Evolutionary conservation across 1,140 invertebrate genomes (phyloP), one percentile per base, ranked within the genome.

Genomic region (Riptortus pedestris): DNA sequence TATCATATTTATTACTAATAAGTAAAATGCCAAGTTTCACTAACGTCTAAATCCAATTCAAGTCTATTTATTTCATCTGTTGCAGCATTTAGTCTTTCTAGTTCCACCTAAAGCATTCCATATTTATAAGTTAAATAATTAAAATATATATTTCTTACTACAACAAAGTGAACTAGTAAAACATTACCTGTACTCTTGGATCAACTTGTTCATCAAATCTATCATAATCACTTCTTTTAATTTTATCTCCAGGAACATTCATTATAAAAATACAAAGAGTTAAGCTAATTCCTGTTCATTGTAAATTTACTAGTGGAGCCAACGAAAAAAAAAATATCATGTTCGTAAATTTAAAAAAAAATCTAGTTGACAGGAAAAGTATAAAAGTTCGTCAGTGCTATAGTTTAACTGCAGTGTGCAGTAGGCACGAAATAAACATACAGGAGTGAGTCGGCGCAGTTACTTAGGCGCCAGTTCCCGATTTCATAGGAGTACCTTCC

Each of bases 41-140:
- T 90, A 78, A 94, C 91, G 80, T 95, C 92, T 64, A 97, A 79
- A 75, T 96, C 92, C 70, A 93, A 81, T 79, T 97, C 94, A 69
- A 94, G 78, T 76, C 87, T 91, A 74, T 96, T 97, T 72, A 97
- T 96, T 73, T 95, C 89, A 76, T 96, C 90, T 29, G 93, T 96
- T 28, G 92, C 90, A 70, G 85, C 90, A 75, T 97, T 97, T 65
- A 97, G 76, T 72, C 91, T 91, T 77, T 97, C 94, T 72, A 97
- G 78, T 77, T 97, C 94, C 70, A 93, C 83, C 89, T 96, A 77
- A 33, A 62, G 45, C 38, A 58, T 67, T 66, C 72, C 72, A 59
- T 27, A 28, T 62, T 20, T 16, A n/a, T n/a, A n/a, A n/a, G n/a
- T 24, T 55, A 27, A 4, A 45, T 22, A 20, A 2, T 61, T 1